Conservation (phyloP, 1,140 invertebrate genomes). For the Dryas iulia region DNA sequence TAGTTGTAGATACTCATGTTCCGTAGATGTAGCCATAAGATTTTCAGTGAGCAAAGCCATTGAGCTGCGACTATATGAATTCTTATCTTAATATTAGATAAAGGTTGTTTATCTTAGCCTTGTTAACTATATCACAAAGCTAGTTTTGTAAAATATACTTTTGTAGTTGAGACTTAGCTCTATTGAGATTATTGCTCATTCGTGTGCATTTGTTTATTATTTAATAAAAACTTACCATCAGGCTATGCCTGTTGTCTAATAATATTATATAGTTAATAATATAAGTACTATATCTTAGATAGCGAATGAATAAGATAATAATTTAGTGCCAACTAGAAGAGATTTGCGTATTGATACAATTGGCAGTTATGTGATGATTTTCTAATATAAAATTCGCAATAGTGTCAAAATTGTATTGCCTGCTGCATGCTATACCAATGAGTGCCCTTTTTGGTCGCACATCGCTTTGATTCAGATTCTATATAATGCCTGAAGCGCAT, state of each 20-base stretch:
- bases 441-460: slow-evolving; percentile 50
- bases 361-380: slow-evolving; percentile 27
- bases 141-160: slow-evolving; percentile 64
- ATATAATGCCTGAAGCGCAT: slow-evolving; percentile 60
- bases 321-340: background rate
- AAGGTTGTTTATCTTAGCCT: slow-evolving; percentile 62
- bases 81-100: slow-evolving; percentile 55
- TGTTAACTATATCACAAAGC: slow-evolving; percentile 52
- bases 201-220: slow-evolving; percentile 36
- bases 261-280: background rate
- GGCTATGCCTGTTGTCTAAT: background rate
- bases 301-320: slow-evolving; percentile 17
- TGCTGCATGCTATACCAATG: slow-evolving; percentile 71
- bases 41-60: slow-evolving; percentile 51
- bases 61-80: slow-evolving; percentile 51
- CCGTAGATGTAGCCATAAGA: slow-evolving; percentile 75
- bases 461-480: slow-evolving; percentile 57
- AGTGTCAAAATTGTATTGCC: slow-evolving; percentile 61
- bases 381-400: slow-evolving; percentile 32
- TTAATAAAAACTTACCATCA: background rate
- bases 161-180: slow-evolving; percentile 59
- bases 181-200: slow-evolving; percentile 52
- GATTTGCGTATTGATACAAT: background rate
- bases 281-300: background rate
- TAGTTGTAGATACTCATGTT: slow-evolving; percentile 73